These are phyloP conservation scores for Mythimna ferrago DNA, from an alignment of 2,888 invertebrate species.

Conservation along the genomic window DNA sequence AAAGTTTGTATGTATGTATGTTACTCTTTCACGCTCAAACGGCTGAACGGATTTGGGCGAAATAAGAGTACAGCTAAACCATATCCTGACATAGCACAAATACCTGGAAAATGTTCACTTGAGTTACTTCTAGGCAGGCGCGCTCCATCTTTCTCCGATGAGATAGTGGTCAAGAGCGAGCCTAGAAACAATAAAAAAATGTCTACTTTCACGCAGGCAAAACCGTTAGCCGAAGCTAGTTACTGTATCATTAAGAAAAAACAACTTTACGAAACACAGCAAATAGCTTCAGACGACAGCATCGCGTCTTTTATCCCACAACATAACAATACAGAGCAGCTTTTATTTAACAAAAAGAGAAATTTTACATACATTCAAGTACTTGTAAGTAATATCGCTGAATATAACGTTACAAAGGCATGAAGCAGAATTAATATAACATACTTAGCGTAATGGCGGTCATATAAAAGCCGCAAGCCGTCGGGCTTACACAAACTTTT, in stretches of 20 bases:
- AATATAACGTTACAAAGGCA: constrained; percentile 33
- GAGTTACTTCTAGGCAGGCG: no score
- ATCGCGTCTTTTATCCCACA: neutral
- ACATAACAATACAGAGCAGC: constrained; percentile 7
- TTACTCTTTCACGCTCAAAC: no score
- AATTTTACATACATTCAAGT: neutral
- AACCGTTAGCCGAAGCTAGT: no score
- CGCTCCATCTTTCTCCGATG: no score
- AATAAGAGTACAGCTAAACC: no score
- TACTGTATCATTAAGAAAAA: neutral
- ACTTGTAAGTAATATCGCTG: constrained; percentile 20
- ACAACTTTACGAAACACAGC: neutral
- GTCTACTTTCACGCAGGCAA: no score
- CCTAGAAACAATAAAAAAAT: no score
- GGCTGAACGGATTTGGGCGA: no score
- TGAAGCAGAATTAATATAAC: constrained; percentile 48
- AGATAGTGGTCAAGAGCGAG: no score
- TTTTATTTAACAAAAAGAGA: constrained; percentile 15
- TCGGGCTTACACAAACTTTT: constrained; percentile 48
- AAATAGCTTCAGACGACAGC: constrained; percentile 11
- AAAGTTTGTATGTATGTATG: no score
- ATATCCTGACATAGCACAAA: no score
- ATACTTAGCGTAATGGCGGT: constrained; percentile 48
- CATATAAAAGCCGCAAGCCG: constrained; percentile 39
- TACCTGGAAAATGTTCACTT: no score